Conservation (phyloP, 2,888 invertebrate genomes). For the Hoplodrina ambigua region DNA sequence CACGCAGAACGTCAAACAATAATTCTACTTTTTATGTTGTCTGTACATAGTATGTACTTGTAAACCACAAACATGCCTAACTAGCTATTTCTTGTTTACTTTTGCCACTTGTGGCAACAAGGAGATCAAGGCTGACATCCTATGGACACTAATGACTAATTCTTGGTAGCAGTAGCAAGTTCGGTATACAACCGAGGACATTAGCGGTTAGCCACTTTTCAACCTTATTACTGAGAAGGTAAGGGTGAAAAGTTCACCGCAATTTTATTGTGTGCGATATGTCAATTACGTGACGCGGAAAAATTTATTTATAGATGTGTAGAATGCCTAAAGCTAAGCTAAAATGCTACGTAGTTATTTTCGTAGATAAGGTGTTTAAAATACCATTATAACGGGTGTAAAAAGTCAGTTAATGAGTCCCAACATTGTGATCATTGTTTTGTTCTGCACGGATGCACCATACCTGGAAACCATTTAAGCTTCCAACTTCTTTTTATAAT, state of each 20-base stretch:
- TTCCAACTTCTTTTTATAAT: too few species aligned
- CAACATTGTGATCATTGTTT: too few species aligned
- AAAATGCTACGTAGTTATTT: not conserved
- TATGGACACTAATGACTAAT: conserved; percentile 7
- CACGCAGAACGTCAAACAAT: too few species aligned
- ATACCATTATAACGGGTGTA: not conserved
- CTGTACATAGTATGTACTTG: conserved; percentile 5
- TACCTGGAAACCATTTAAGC: too few species aligned
- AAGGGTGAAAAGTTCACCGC: too few species aligned
- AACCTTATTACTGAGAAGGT: too few species aligned
- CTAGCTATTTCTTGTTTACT: conserved; percentile 29
- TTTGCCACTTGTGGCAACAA: conserved; percentile 20
- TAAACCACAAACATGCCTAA: conserved; percentile 18
- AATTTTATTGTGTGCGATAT: not conserved
- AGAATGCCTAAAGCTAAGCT: not conserved
- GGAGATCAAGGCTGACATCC: conserved; percentile 33
- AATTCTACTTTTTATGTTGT: not conserved
- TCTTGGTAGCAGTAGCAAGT: not conserved
- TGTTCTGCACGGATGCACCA: too few species aligned
- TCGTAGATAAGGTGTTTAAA: not conserved
- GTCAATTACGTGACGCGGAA: not conserved
- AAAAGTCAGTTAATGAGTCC: too few species aligned
- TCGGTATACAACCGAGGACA: too few species aligned
- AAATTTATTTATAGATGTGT: not conserved
- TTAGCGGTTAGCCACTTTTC: too few species aligned